phyloP scores from a whole-genome alignment of 1,140 invertebrate species.

The Melipona quadrifasciata region DNA sequence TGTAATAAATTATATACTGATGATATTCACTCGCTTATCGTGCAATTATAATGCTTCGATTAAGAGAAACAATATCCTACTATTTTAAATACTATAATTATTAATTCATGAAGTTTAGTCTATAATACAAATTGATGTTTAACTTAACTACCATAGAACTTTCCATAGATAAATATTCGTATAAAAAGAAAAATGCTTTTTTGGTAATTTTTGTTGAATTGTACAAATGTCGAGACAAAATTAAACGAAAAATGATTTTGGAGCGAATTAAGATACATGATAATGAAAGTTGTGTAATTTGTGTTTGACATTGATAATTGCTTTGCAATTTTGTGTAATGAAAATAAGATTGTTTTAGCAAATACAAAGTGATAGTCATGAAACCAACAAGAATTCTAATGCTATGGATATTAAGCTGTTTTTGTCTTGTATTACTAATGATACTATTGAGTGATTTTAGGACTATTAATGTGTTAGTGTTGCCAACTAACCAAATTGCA shows the following conservation, averaged over 20 bases:
- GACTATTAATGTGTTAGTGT: conserved; percentile 79
- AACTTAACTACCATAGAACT: neutral
- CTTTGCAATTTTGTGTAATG: conserved; percentile 53
- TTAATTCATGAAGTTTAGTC: neutral
- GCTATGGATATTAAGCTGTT: conserved; percentile 58
- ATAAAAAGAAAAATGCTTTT: neutral
- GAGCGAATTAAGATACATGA: conserved; percentile 54
- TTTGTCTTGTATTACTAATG: conserved; percentile 78
- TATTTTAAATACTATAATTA: neutral
- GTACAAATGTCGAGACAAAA: conserved; percentile 1
- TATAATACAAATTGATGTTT: conserved; percentile 16
- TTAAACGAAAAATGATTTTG: conserved; percentile 1
- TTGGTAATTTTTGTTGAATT: neutral
- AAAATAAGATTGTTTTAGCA: conserved; percentile 10
- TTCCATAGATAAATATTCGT: neutral
- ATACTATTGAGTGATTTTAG: conserved; percentile 81
- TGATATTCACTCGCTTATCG: neutral
- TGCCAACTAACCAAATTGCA: conserved; percentile 80
- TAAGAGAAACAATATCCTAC: neutral
- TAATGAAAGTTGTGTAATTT: conserved; percentile 47
- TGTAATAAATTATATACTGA: neutral
- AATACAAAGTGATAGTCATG: conserved; percentile 13
- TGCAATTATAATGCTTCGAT: neutral
- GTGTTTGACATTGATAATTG: conserved; percentile 38
- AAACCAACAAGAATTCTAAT: conserved; percentile 22